Evolutionary conservation across 2,797 vertebrate species (phyloP), one percentile per base, ranked within the genome.

Genomic region (Coccyzus lansbergi): DNA sequence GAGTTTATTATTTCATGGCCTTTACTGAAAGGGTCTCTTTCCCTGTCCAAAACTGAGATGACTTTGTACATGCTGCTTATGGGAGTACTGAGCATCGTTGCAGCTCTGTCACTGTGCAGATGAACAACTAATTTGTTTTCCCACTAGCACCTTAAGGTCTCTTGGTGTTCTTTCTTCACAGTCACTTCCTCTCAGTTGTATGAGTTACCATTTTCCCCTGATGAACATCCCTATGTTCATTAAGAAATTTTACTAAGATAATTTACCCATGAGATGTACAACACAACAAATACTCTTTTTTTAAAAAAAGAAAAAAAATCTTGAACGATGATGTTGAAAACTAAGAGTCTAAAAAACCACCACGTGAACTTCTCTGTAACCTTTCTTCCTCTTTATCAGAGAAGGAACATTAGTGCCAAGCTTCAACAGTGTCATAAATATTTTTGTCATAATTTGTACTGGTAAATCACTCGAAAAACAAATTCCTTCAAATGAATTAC

Each of bases 401-500:
- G 51, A 28, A 77, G 36, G 53, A 59, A 77, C 40, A 55, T 93
- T 93, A 97, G 91, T 96, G 71, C 85, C 94, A 97, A 97, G 88
- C 90, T 92, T 94, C 93, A 95, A 62, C 82, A 89, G n/a, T 84
- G 96, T 90, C 64, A 96, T 92, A 95, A 95, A 92, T 94, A 97
- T 51, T 83, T 93, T 90, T 97, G 80, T 90, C 90, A 83, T 90
- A 85, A 95, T 96, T 96, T 96, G 74, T 90, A 94, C 86, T 93
- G 75, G 91, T 96, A 95, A 95, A 96, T 95, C 82, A 93, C 79
- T 91, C 90, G 74, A 90, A 83, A 94, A 96, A 88, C 74, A 90
- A 71, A 85, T 91, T 95, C 69, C 80, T 94, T 90, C 59, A 76
- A 94, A 87, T 62, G 65, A 88, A 85, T 92, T 95, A 75, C 91